phyloP scores from a whole-genome alignment of 2,113 vertebrate species.

The Marmota monax region DNA sequence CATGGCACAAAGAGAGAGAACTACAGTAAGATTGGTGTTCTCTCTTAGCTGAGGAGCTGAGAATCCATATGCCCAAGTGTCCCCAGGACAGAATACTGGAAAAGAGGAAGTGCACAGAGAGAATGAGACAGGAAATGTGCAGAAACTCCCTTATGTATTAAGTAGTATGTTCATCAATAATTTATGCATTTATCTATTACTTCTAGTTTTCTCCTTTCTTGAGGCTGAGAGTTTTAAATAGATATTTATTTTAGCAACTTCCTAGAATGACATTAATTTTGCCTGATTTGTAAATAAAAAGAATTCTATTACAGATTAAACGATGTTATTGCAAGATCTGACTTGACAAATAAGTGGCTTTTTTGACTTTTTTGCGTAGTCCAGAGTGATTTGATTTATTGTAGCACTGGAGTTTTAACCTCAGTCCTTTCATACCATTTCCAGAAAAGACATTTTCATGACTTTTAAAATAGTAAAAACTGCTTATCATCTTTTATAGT shows the following conservation, averaged over 20 bases:
- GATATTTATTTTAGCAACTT: slow-evolving; percentile 4
- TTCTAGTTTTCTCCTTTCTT: background rate
- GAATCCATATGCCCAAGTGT: background rate
- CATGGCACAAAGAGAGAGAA: background rate
- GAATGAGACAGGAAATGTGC: background rate
- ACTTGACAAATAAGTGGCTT: background rate
- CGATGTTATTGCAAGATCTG: background rate
- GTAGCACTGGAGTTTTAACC: background rate
- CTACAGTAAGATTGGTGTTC: fast-evolving
- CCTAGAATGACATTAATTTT: background rate
- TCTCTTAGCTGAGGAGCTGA: background rate
- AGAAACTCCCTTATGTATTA: background rate
- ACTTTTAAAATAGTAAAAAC: background rate
- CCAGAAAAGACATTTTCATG: background rate
- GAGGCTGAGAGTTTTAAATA: background rate
- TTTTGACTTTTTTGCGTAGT: background rate
- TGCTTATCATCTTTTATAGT: background rate
- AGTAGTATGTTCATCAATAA: background rate
- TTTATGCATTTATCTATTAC: background rate
- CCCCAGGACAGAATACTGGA: background rate
- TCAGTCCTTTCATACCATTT: background rate
- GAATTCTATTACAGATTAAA: background rate
- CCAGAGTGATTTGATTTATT: background rate
- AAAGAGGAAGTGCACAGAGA: background rate
- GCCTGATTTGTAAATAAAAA: background rate